Evolutionary conservation across 2,797 vertebrate species (phyloP), one percentile per base, ranked within the genome.

Genomic region (Eutrigla gurnardus): DNA sequence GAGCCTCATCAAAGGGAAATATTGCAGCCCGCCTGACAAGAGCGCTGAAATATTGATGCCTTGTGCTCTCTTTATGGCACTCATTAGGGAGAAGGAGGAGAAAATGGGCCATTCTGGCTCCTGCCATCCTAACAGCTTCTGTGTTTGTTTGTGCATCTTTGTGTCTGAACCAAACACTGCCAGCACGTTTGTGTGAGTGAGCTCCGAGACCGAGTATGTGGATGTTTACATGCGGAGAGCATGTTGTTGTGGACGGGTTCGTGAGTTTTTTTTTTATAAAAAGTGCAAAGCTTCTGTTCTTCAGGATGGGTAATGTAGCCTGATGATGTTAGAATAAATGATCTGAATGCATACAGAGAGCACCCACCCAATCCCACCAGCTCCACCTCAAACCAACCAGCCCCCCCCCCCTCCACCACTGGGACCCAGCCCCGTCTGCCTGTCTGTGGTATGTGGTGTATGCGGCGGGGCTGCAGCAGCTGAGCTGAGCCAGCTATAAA

Each of bases 1-100:
- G 77, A 75, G 65, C 37, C 78, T 87, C 83, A 86, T 91, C 83
- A 90, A 90, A 93, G 77, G 55, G 65, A 84, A 86, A 73, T 71
- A 77, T 73, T 60, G 67, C 82, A 65, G 70, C 50, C 39, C 59
- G 80, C 35, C 75, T 82, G 81, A 79, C 17, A 58, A 85, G 84
- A 70, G 61, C 9, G 5, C 47, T 93, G 85, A 92, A 93, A 94
- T 91, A 93, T 92, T 93, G 89, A 93, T 91, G 91, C 68, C 45
- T 67, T 15, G 6, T 33, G 73, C 78, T 82, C 78, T 82, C 82
- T 91, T 89, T 84, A 85, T 84, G 81, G 78, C 65, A 13, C 83
- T 93, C 88, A 88, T 92, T 90, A 89, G 87, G 82, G 87, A 89
- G 77, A 84, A 70, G 76, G 5, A 18, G 83, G 73, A 84, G 85